phyloP scores from a whole-genome alignment of 2,888 invertebrate genomes.

The Busseola fusca region DNA sequence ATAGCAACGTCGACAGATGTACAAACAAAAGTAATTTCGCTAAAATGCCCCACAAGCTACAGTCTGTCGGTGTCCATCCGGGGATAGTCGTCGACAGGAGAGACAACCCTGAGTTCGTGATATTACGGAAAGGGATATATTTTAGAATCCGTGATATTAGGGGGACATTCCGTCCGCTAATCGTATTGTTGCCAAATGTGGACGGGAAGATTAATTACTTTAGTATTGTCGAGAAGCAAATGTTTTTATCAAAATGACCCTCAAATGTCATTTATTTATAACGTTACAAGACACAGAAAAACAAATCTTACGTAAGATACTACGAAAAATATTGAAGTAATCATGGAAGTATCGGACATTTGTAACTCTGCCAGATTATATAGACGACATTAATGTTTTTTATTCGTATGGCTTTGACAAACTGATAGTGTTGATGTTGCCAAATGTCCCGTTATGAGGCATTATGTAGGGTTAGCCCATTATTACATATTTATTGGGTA shows the following conservation, averaged over 20 bases:
- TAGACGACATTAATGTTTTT: conserved; percentile 60
- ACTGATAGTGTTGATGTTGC: conserved; percentile 45
- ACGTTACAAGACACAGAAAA: conserved; percentile 22
- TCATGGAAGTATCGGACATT: conserved; percentile 35
- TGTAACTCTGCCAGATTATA: conserved; percentile 61
- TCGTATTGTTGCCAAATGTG: conserved; percentile 46
- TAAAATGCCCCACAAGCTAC: conserved; percentile 67
- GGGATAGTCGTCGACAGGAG: conserved; percentile 46
- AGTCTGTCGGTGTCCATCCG: conserved; percentile 37
- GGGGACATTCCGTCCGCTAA: conserved; percentile 35
- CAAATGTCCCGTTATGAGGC: conserved; percentile 50
- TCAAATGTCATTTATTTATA: conserved; percentile 16
- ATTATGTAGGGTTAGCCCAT: conserved; percentile 22
- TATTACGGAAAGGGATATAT: conserved; percentile 42
- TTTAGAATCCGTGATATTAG: conserved; percentile 43
- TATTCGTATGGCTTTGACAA: conserved; percentile 42
- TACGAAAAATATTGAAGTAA: conserved; percentile 24
- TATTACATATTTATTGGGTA: conserved; percentile 30
- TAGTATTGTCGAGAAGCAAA: conserved; percentile 9
- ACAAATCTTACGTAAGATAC: conserved; percentile 39
- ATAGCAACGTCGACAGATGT: conserved; percentile 50
- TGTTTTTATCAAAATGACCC: conserved; percentile 38
- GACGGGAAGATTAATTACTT: conserved; percentile 47
- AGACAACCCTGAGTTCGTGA: conserved; percentile 48
- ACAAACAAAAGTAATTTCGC: conserved; percentile 76